Evolutionary conservation across 2,113 vertebrate species (phyloP), one percentile per base, ranked within the genome.

Genomic region (Synodontis membranacea): DNA sequence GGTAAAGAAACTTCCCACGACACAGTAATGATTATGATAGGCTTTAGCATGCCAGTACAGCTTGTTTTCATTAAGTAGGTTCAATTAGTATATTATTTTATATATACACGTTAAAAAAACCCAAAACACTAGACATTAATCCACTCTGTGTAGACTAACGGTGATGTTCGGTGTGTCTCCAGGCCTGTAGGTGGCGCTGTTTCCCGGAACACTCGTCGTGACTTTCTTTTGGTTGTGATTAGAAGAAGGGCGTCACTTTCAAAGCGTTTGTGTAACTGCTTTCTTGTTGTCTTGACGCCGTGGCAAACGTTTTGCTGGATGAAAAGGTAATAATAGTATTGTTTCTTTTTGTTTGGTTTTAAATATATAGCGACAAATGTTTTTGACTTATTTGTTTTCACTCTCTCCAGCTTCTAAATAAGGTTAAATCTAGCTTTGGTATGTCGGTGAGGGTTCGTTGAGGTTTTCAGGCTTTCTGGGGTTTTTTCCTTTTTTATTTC

Each of bases 161-260:
- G 50, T 50, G n/a, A 50, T 44, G 37, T 28, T 58, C 34, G 0
- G 11, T 14, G 31, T 4, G 37, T 80, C 85, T 70, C 54, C 86
- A 54, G 74, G 0, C 58, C 48, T 54, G 0, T 23, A 75, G 83
- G 80, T 1, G 91, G 85, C 87, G 88, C 87, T 89, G 31, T 50
- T 10, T 31, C 19, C 31, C 4, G 17, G 8, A 4, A 44, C 48
- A 7, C 9, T 17, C 3, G 12, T 48, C 28, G 28, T 9, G 23
- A 75, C 72, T 9, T 39, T 14, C 1, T 23, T n/a, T n/a, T 12
- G 1, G 42, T 28, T 86, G 68, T 39, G 5, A 21, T 58, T 42
- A 58, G 78, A 48, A 60, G 2, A 50, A 39, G 10, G 86, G 92
- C 91, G 92, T 93, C 88, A 5, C 87, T 93, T 94, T 95, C n/a